Evolutionary conservation across 2,113 vertebrate species (phyloP).

Genomic region (Sula dactylatra): DNA sequence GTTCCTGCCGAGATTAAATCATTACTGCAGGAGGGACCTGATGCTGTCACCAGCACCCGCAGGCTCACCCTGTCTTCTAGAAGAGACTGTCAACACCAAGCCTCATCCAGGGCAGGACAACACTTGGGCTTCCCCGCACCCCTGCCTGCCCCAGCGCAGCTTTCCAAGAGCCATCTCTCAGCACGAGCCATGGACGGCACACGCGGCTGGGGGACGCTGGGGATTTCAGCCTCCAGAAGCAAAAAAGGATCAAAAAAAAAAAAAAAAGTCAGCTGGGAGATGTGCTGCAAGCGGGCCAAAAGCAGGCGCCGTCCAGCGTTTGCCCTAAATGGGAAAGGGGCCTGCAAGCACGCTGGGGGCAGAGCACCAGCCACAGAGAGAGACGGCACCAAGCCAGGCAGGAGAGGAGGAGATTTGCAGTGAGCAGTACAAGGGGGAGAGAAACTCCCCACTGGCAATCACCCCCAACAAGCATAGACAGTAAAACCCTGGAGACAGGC

Average conservation of each 20-base stretch:
- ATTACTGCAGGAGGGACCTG: neutral
- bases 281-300: neutral
- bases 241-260: neutral
- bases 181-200: neutral
- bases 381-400: neutral
- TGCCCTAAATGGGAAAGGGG: conserved; percentile 47
- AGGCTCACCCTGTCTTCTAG: neutral
- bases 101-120: neutral
- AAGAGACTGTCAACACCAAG: neutral
- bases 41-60: neutral
- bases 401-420: neutral
- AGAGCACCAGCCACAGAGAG: neutral
- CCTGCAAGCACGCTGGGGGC: neutral
- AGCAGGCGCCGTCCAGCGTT: neutral
- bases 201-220: fast-evolving
- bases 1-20: neutral
- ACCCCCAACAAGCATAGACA: neutral
- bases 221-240: neutral
- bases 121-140: neutral
- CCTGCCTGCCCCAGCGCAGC: neutral
- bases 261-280: neutral
- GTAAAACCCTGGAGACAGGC: neutral
- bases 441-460: neutral
- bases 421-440: neutral
- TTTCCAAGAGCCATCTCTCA: neutral